Evolutionary conservation across 2,888 invertebrate species (phyloP).

Genomic region (Hypolimnas misippus): DNA sequence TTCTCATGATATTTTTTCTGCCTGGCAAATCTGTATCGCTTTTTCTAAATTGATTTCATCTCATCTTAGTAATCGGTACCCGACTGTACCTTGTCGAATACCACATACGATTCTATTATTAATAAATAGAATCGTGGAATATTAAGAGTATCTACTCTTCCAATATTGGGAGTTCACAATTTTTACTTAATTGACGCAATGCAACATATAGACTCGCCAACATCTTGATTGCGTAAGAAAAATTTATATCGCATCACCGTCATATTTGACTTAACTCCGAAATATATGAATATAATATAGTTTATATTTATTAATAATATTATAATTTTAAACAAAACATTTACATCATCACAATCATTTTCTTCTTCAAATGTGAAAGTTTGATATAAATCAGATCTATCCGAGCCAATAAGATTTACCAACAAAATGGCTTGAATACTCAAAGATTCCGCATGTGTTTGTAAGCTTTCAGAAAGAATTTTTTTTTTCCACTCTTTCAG

Average conservation of each 20-base stretch:
- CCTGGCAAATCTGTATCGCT: slow-evolving; percentile 38
- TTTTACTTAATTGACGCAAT: slow-evolving; percentile 28
- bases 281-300: too few relatives aligned
- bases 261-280: slow-evolving; percentile 30
- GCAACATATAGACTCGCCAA: slow-evolving; percentile 25
- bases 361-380: slow-evolving; percentile 33
- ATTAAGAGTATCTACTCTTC: too few relatives aligned
- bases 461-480: slow-evolving; percentile 5
- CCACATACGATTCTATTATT: slow-evolving; percentile 36
- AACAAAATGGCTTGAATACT: slow-evolving; percentile 40
- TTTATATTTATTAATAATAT: too few relatives aligned
- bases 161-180: slow-evolving; percentile 29
- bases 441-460: slow-evolving; percentile 5
- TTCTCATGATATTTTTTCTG: slow-evolving; percentile 20
- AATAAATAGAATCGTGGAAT: too few relatives aligned
- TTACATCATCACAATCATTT: slow-evolving; percentile 31
- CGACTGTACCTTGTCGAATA: slow-evolving; percentile 22
- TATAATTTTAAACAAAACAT: too few relatives aligned
- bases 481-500: neutral
- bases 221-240: slow-evolving; percentile 35
- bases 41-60: slow-evolving; percentile 34
- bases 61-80: slow-evolving; percentile 34
- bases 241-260: slow-evolving; percentile 33
- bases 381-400: slow-evolving; percentile 35
- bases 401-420: slow-evolving; percentile 43